A percentile compares a stretch with the other conserved stretches of the same genome.
Evolutionary conservation across 1,140 invertebrate species (phyloP).

Genomic region (Drosophila novamexicana): DNA sequence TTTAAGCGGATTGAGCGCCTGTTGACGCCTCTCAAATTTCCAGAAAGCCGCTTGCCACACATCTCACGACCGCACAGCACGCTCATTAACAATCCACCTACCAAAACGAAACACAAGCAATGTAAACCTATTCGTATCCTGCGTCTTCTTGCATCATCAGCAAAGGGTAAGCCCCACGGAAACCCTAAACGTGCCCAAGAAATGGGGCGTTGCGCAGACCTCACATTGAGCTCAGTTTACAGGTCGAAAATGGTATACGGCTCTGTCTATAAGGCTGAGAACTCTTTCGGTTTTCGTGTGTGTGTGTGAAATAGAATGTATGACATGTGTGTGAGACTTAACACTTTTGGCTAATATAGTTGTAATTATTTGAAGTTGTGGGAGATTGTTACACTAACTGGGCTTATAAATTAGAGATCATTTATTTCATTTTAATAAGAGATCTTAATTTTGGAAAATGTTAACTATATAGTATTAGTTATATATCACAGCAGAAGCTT

Average conservation of each 20-base stretch:
- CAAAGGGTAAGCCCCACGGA: conserved; percentile 36
- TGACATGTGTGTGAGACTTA: conserved; percentile 29
- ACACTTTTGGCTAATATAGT: conserved; percentile 15
- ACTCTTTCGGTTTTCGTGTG: conserved; percentile 13
- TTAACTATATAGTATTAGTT: too few species aligned
- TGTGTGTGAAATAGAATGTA: conserved; percentile 36
- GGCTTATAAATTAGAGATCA: too few species aligned
- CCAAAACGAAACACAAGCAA: conserved; percentile 11
- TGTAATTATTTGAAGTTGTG: not conserved
- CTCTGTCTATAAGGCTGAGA: not conserved
- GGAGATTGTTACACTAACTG: not conserved
- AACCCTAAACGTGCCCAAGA: conserved; percentile 42
- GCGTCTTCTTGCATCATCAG: conserved; percentile 45
- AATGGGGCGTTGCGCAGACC: conserved; percentile 42
- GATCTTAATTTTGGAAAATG: too few species aligned
- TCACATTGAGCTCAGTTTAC: conserved; percentile 10
- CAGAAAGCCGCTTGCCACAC: conserved; percentile 55
- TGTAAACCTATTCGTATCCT: conserved; percentile 20
- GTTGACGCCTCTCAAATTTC: conserved; percentile 84
- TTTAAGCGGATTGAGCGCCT: conserved; percentile 82
- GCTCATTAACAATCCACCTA: conserved; percentile 70
- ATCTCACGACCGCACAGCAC: conserved; percentile 42
- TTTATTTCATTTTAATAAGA: too few species aligned
- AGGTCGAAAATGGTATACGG: not conserved
- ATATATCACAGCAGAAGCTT: too few species aligned